phyloP scores from a whole-genome alignment of 1,140 invertebrate species.

The Pristionchus pacificus region DNA sequence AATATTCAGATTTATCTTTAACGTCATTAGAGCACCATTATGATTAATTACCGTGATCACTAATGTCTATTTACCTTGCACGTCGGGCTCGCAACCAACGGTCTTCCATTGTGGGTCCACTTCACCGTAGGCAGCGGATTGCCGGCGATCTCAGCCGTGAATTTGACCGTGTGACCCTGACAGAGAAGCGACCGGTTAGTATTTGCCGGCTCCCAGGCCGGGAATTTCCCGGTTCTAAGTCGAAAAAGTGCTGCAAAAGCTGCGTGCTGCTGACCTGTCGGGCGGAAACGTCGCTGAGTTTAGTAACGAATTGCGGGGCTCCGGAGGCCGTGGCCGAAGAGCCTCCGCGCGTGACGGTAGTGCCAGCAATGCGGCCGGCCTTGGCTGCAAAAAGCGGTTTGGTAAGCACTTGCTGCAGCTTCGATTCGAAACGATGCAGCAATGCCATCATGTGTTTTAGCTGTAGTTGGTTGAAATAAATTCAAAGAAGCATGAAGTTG shows the following conservation, averaged over 20 bases:
- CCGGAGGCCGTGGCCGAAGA: conserved; percentile 36
- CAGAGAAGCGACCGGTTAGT: not conserved
- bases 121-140: conserved; percentile 47
- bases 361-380: conserved; percentile 41
- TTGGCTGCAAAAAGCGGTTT: conserved; percentile 40
- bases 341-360: conserved; percentile 31
- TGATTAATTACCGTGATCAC: not conserved
- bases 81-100: conserved; percentile 38
- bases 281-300: conserved; percentile 46
- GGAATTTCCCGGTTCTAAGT: not conserved
- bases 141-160: conserved; percentile 50
- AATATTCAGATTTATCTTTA: too few species aligned
- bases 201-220: not conserved
- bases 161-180: conserved; percentile 43
- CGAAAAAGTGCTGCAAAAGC: not conserved
- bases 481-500: not conserved
- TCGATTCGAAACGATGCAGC: too few species aligned
- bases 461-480: too few species aligned
- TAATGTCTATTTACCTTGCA: conserved; percentile 40
- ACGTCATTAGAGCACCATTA: not conserved
- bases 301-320: conserved; percentile 49
- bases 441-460: too few species aligned
- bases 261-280: conserved; percentile 34
- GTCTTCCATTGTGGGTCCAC: conserved; percentile 52
- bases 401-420: too few species aligned